Evolutionary conservation across 2,888 invertebrate species (phyloP), one percentile per base, ranked within the genome.

Genomic region (Xylocampa areola): DNA sequence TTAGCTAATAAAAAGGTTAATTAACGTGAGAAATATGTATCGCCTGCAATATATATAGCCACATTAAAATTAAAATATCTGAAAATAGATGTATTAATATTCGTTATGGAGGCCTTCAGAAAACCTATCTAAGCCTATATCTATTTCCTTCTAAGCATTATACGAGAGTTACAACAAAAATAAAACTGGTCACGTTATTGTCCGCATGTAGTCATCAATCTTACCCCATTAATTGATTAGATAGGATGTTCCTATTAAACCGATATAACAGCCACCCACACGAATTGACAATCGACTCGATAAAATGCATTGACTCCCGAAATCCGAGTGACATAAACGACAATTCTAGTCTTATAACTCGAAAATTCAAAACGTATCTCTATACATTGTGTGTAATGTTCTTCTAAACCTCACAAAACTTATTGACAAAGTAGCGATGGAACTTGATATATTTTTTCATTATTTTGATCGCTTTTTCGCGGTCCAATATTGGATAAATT

Each of bases 151-250:
- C 44, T 49, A 54, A n/a, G n/a, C n/a, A n/a, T 60, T 57, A 66
- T 44, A 64, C 27, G 50, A 59, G 11, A 67, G 53, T 61, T 30
- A 27, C 43, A 60, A 70, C 49, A 61, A 76, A 80, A 82, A 79
- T 58, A 67, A 80, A 81, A 81, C 78, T 80, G 79, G 81, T 85
- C 81, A 79, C 71, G 73, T 82, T 77, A 84, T 86, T 86, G 87
- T 86, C 77, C 74, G 69, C 73, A 59, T 77, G 80, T 78, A 77
- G 68, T 75, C 86, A 91, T 92, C 90, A 83, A 92, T 91, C 91
- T 88, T 85, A 49, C 66, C 53, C 88, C 90, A 91, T 91, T 92
- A 90, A 77, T 67, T 82, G 90, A 91, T 91, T 87, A 91, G 91
- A 92, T 91, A 86, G 76, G 75, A 69, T 65, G 61, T 58, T 77